Evolutionary conservation across 2,888 invertebrate species (phyloP), one percentile per base, ranked within the genome.

Genomic region (Ceraclea dissimilis): DNA sequence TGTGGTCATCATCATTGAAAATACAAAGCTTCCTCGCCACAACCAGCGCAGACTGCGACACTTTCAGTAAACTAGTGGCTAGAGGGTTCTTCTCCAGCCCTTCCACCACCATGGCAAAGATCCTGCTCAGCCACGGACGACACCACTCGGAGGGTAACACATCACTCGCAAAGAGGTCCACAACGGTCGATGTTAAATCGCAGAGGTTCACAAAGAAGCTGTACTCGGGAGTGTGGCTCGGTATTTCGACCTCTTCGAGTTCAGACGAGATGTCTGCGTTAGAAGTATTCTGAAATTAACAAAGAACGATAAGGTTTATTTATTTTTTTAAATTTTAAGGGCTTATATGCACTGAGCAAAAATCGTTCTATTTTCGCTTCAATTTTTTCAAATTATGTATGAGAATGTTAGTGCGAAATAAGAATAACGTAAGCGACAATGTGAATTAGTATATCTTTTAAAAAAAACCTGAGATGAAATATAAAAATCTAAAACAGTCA

Each of bases 191-290:
- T 2, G 52, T 49, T 43, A 62, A 48, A 47, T 60, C 62, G 22
- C 62, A 60, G 13, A 54, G 20, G 47, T 62, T 62, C 17, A 52
- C 49, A 21, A 60, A 55, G 17, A 56, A 48, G 20, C 58, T 58
- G 49, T 60, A 62, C 19, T 57, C 60, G 2, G 22, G 16, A 18
- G 20, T 39, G 18, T 50, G 34, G 16, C 13, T 19, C 2, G 53
- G 57, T 2, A 49, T 44, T 18, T 57, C 52, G 17, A 57, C 17
- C 1, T 26, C 11, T 26, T 60, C 60, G 2, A 52, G 18, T 44
- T 56, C 52, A 2, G 49, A 22, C 39, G 4, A 5, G 39, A 13
- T 22, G 21, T 34, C 44, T 2, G 22, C 5, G 1, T 2, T 51
- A 51, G 31, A 31, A 31, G n/a, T n/a, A 51, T 43, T 43, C 51